Conservation (phyloP, 1,140 invertebrate genomes). For the Trissolcus basalis region DNA sequence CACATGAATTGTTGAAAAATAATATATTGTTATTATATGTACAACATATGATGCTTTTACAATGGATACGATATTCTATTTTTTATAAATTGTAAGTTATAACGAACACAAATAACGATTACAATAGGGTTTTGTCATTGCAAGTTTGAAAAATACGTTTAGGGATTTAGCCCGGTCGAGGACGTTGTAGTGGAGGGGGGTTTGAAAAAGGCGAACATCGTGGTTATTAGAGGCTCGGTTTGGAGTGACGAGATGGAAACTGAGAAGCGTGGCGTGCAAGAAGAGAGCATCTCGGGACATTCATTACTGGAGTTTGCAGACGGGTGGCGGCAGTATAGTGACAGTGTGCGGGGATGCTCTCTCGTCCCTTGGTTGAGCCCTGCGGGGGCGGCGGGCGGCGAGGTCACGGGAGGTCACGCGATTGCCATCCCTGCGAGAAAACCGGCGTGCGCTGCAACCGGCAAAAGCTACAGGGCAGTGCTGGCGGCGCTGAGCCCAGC, state of each 20-base stretch:
- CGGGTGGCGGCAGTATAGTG: slow-evolving; percentile 10
- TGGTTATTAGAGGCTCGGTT: slow-evolving; percentile 25
- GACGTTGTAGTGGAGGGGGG: not conserved
- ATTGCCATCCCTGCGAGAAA: slow-evolving; percentile 64
- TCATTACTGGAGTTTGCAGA: slow-evolving; percentile 66
- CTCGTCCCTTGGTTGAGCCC: slow-evolving; percentile 33
- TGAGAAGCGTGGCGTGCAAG: slow-evolving; percentile 55
- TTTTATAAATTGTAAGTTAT: too few species aligned
- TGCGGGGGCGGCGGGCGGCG: slow-evolving; percentile 63
- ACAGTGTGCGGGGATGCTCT: slow-evolving; percentile 30
- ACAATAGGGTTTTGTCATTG: too few species aligned
- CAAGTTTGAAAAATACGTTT: too few species aligned
- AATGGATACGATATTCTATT: too few species aligned
- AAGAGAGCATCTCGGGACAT: slow-evolving; percentile 58
- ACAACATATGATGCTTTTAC: too few species aligned
- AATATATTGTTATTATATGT: too few species aligned
- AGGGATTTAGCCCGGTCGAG: too few species aligned
- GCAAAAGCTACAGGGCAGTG: slow-evolving; percentile 51
- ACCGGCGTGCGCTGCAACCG: slow-evolving; percentile 40
- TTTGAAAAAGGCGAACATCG: too few species aligned
- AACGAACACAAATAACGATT: too few species aligned
- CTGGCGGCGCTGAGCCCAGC: slow-evolving; percentile 40
- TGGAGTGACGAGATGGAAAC: slow-evolving; percentile 42
- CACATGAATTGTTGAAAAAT: too few species aligned
- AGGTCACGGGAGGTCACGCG: slow-evolving; percentile 75